These are phyloP conservation scores for Alfaro cultratus DNA, from an alignment of 2,797 vertebrate species.

Conservation along the genomic window DNA sequence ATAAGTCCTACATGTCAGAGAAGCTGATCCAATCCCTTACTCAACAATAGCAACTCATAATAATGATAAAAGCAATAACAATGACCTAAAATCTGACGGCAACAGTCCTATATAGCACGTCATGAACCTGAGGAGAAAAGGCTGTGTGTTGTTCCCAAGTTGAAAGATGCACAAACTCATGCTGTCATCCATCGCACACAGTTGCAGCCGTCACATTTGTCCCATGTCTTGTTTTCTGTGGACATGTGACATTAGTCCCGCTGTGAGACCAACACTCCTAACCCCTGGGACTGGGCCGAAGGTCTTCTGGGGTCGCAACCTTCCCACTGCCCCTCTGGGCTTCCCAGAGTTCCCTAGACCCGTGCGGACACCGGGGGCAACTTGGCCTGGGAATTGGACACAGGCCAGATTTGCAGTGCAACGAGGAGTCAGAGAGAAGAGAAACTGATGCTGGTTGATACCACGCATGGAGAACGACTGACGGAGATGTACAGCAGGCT, in stretches of 20 bases:
- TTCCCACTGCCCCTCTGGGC: slow-evolving; percentile 77
- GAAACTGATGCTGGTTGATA: slow-evolving; percentile 17
- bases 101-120: background rate
- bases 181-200: slow-evolving; percentile 40
- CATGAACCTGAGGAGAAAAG: slow-evolving; percentile 9
- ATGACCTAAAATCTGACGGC: background rate
- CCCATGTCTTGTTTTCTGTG: slow-evolving; percentile 58
- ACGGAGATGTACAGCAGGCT: slow-evolving; percentile 24
- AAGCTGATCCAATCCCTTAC: background rate
- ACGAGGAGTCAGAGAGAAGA: slow-evolving; percentile 25
- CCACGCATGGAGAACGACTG: slow-evolving; percentile 24
- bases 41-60: background rate
- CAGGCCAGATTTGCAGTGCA: slow-evolving; percentile 44
- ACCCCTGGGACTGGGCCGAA: slow-evolving; percentile 54
- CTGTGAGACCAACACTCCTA: slow-evolving; percentile 71
- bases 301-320: slow-evolving; percentile 74
- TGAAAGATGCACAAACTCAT: slow-evolving; percentile 13
- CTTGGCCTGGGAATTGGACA: slow-evolving; percentile 80
- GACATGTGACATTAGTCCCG: slow-evolving; percentile 74
- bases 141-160: slow-evolving; percentile 15
- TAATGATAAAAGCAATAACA: background rate
- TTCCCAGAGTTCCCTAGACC: slow-evolving; percentile 73
- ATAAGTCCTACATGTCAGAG: background rate
- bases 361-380: slow-evolving; percentile 53
- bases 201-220: slow-evolving; percentile 63